Conservation (phyloP, 2,113 vertebrate species). For the Mungos mungo region DNA sequence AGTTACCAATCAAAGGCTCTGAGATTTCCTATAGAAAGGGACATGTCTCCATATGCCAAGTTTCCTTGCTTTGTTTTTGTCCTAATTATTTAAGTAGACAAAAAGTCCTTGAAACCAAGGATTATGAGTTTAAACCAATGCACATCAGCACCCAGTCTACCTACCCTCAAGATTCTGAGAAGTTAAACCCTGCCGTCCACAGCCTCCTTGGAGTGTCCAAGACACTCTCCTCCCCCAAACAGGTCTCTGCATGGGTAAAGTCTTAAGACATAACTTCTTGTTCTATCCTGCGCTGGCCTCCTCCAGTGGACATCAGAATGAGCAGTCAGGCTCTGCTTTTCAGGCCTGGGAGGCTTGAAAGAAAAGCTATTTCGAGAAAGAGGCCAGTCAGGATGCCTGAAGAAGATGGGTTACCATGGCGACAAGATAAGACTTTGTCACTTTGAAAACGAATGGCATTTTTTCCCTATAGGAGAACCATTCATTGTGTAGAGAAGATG, state of each 20-base stretch:
- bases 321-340: not conserved
- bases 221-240: not conserved
- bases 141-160: not conserved
- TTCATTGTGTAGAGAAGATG: not conserved
- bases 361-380: slow-evolving; percentile 56
- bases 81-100: not conserved
- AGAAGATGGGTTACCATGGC: slow-evolving; percentile 57
- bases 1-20: not conserved
- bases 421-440: slow-evolving; percentile 36
- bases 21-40: not conserved
- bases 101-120: not conserved
- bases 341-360: slow-evolving; percentile 32
- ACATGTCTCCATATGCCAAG: not conserved
- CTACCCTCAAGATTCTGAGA: not conserved
- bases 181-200: not conserved
- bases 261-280: not conserved
- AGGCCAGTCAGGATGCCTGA: slow-evolving; percentile 7
- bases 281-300: not conserved
- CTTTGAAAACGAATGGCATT: slow-evolving; percentile 56
- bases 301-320: not conserved
- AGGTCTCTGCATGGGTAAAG: not conserved
- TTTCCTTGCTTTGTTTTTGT: not conserved
- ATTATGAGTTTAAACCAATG: not conserved
- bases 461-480: slow-evolving; percentile 35
- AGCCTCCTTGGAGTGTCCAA: not conserved